These are phyloP conservation scores for Eupithecia abbreviata DNA, from an alignment of 2,888 invertebrate genomes.

Conservation along the genomic window DNA sequence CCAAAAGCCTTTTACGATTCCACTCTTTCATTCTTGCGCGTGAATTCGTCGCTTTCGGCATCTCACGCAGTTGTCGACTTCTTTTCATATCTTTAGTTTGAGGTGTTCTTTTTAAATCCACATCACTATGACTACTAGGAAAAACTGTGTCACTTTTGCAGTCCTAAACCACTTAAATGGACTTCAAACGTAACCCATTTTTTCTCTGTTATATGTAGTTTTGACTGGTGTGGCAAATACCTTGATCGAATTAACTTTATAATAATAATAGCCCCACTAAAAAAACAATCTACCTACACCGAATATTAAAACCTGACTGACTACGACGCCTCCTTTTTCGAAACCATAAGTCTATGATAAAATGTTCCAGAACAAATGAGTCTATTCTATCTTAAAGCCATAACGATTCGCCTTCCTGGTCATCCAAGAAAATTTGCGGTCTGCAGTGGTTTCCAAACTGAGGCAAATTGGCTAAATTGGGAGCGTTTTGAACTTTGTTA, in stretches of 20 bases:
- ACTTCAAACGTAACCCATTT: background rate
- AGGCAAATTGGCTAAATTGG: slow-evolving; percentile 57
- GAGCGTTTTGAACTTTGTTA: slow-evolving; percentile 61
- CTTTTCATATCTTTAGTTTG: slow-evolving; percentile 1
- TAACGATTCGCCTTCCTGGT: background rate
- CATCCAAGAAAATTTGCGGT: slow-evolving; percentile 40
- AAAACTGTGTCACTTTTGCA: too few species aligned
- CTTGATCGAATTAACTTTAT: background rate
- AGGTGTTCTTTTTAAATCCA: background rate
- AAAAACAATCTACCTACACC: too few species aligned
- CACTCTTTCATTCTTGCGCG: slow-evolving; percentile 71
- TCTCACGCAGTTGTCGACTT: slow-evolving; percentile 59
- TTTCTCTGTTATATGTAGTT: background rate
- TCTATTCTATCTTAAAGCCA: background rate
- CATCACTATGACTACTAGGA: background rate
- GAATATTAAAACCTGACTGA: background rate
- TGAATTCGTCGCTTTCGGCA: slow-evolving; percentile 67
- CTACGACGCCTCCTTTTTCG: background rate
- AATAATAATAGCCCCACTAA: too few species aligned
- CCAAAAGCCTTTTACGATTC: slow-evolving; percentile 79
- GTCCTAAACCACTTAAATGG: too few species aligned
- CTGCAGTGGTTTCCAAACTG: slow-evolving; percentile 50
- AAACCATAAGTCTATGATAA: background rate
- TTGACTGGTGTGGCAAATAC: background rate
- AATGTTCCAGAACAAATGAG: background rate